These are phyloP conservation scores for Semibalanus balanoides DNA, from an alignment of 1,140 invertebrate species.

Conservation along the genomic window DNA sequence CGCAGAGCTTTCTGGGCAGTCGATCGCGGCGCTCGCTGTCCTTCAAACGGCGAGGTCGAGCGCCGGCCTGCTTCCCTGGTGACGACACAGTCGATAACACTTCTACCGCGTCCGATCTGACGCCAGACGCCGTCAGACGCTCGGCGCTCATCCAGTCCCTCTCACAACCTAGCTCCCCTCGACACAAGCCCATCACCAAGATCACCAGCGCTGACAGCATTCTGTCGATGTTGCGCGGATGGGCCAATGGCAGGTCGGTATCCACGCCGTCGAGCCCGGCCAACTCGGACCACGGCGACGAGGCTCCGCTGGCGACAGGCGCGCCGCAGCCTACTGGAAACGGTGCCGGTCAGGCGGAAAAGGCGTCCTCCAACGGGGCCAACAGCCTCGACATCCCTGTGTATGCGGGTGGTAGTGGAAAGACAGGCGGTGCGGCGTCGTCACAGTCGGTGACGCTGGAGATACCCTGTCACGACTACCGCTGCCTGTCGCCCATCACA, in stretches of 20 bases:
- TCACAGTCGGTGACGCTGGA: conserved; percentile 28
- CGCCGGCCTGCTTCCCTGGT: not conserved
- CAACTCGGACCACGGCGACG: not conserved
- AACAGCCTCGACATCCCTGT: not conserved
- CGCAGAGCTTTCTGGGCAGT: not conserved
- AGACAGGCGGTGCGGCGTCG: not conserved
- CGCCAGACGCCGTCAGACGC: not conserved
- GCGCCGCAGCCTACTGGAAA: not conserved
- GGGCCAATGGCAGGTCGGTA: not conserved
- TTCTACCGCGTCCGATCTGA: not conserved
- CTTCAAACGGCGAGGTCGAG: not conserved
- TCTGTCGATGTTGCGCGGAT: not conserved
- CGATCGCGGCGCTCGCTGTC: not conserved
- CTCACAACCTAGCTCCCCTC: not conserved
- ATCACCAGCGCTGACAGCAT: conserved; percentile 1
- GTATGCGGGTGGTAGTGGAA: not conserved
- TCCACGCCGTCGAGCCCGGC: not conserved
- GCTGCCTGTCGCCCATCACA: conserved; percentile 54
- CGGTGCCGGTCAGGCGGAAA: not conserved
- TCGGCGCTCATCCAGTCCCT: not conserved
- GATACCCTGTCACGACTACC: conserved; percentile 46
- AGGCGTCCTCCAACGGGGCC: not conserved
- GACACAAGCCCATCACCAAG: not conserved
- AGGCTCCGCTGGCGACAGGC: not conserved
- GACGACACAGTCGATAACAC: not conserved